These are phyloP conservation scores for Mylabris sibirica DNA, from an alignment of 2,888 invertebrate genomes.

Conservation along the genomic window DNA sequence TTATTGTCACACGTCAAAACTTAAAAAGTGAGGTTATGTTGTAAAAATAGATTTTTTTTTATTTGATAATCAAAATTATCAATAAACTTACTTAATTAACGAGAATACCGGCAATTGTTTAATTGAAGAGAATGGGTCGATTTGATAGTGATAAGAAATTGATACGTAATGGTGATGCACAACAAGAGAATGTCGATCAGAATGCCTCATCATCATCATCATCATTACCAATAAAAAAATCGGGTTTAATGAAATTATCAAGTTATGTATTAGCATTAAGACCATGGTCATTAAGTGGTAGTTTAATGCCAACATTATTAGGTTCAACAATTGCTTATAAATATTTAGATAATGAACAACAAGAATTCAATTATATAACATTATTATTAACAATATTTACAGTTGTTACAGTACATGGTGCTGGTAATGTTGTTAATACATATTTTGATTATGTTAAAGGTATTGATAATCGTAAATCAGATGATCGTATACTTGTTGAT, in stretches of 20 bases:
- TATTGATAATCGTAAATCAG: conserved; percentile 91
- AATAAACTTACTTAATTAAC: background rate
- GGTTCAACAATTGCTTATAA: conserved; percentile 91
- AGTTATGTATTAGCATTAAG: conserved; percentile 88
- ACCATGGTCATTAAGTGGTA: conserved; percentile 94
- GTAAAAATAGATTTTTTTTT: background rate
- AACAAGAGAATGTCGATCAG: conserved; percentile 11
- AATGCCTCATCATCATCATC: background rate
- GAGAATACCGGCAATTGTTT: background rate
- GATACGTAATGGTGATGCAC: conserved; percentile 28
- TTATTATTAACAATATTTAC: conserved; percentile 85
- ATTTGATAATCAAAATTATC: background rate
- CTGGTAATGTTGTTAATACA: conserved; percentile 96
- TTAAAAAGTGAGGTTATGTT: background rate
- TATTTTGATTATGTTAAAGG: conserved; percentile 96
- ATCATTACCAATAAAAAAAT: conserved; percentile 38
- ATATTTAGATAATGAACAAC: conserved; percentile 68
- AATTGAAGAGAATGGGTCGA: background rate
- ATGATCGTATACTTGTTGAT: conserved; percentile 95
- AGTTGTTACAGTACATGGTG: conserved; percentile 91
- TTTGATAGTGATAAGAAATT: conserved; percentile 14
- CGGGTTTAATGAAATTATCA: conserved; percentile 83
- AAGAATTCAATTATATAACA: conserved; percentile 80
- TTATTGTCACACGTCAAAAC: background rate
- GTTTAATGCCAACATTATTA: conserved; percentile 87